Evolutionary conservation across 2,113 vertebrate species (phyloP).

Genomic region (Merops nubicus): DNA sequence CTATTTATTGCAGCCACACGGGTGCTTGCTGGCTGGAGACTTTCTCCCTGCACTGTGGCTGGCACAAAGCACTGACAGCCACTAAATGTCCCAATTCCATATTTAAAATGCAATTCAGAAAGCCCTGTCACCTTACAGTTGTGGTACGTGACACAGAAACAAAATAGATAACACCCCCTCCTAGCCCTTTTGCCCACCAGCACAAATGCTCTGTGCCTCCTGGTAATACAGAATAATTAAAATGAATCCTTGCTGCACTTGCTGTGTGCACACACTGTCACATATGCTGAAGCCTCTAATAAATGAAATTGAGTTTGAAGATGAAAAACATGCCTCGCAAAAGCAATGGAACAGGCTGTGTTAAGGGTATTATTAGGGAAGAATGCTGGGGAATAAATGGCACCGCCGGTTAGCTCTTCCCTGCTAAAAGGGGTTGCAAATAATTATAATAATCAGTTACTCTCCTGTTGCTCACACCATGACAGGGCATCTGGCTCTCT

Average conservation of each 20-base stretch:
- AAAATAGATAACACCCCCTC: not conserved
- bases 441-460: conserved; percentile 30
- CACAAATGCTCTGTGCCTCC: not conserved
- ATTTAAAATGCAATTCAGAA: not conserved
- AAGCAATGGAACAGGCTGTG: conserved; percentile 15
- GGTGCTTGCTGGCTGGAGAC: not conserved
- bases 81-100: not conserved
- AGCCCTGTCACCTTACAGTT: not conserved
- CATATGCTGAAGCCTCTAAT: conserved; percentile 9
- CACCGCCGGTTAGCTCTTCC: not conserved
- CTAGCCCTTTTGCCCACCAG: not conserved
- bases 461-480: not conserved
- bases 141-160: not conserved
- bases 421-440: not conserved
- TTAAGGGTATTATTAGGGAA: conserved; percentile 53
- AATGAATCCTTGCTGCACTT: conserved; percentile 1
- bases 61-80: not conserved
- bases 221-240: conserved; percentile 1
- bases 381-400: conserved; percentile 31
- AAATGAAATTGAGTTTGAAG: conserved; percentile 53
- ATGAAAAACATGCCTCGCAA: conserved; percentile 56
- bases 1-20: conserved; percentile 60
- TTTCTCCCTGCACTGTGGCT: accelerated
- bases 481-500: not conserved
- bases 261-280: conserved; percentile 9